Base-by-base conservation (phyloP, 2,888 invertebrate genomes). In the Auanema sp. region DNA sequence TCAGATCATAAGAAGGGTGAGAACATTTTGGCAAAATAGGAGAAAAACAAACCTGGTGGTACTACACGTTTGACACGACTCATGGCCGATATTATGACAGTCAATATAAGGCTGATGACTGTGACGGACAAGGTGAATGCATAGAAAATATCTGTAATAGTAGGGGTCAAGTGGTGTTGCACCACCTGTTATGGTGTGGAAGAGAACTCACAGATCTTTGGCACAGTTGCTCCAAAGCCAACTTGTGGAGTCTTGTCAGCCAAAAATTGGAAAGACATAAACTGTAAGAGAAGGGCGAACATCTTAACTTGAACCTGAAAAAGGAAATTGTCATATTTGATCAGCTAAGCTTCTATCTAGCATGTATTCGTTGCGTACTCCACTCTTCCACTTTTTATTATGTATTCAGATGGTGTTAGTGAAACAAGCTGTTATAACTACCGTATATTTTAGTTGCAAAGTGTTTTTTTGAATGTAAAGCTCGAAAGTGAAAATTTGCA, bases 261-360 rank as follows among this genome's bases (percentile, higher is more conserved):
- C 52, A 80, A 61, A 53, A 76, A 78, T 68, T 80, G 80, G 72
- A 80, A 79, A 63, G 76, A 75, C 71, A 80, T 65, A 66, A 77
- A 79, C 65, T 80, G 80, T 16, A 80, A 69, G 2, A 80, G 72
- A 18, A 80, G 68, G 21, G 79, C 77, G 66, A 80, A 80, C 70
- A 79, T 72, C 59, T 80, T 80, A 44, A 80, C 79, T 55, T 76
- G 71, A 50, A 78, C 66, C 71, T 77, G 69, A 21, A 64, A 33
- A 54, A 3, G 21, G 18, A 18, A 47, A 8, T 18, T 47, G 16
- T 47, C 3, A 47, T 18, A 6, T 47, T 47, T 47, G 47, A 47
- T 16, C 47, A 47, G 18, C 21, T 47, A 5, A 8, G 47, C 16
- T 16, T 43, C 43, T 43, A 43, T 43, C 14, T n/a, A n/a, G n/a